Base-by-base conservation (phyloP, 2,888 invertebrate genomes). In the Fabriciana adippe region DNA sequence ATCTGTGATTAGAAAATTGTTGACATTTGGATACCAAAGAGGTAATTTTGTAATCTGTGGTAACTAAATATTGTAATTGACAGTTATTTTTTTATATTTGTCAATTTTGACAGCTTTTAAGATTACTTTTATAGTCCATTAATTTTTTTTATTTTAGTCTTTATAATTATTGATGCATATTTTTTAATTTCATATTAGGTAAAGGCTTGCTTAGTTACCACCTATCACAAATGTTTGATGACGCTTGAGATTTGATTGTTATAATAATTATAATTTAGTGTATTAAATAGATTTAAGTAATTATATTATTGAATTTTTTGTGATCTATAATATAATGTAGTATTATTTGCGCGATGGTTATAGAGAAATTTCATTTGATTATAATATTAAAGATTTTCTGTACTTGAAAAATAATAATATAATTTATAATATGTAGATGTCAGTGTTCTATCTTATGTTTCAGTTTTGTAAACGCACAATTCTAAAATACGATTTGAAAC, bases 1-100 rank as follows among this genome's bases (percentile, higher is more conserved):
- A 84, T 79, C 84, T 88, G 88, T 87, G 87, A 87, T 88, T 77
- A 75, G 78, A 75, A 79, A 79, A 83, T 74, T 41, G 68, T 70
- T 59, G 26, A 59, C 16, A 59, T 59, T 59, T 59, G 59, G n/a
- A 59, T 77, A 77, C 75, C 76, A 76, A 78, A 77, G 72, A 74
- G 68, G 50, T 69, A 21, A 55, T 31, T 47, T 60, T 69, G 16
- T 69, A 57, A 66, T 69, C 55, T 62, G 54, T 62, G 64, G 48
- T 55, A 56, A 62, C 15, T 45, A 41, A 65, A 13, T 5, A 41
- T 50, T 16, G n/a, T 15, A 18, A 18, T 35, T 21, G 15, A 63
- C 16, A 55, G 6, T 4, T 13, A 13, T 41, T 55, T 16, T 16
- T 16, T 11, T 11, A 51, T 59, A 59, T 41, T 11, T 41, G 11